Evolutionary conservation across 2,113 vertebrate genomes (phyloP).

Genomic region (Danionella cerebrum): DNA sequence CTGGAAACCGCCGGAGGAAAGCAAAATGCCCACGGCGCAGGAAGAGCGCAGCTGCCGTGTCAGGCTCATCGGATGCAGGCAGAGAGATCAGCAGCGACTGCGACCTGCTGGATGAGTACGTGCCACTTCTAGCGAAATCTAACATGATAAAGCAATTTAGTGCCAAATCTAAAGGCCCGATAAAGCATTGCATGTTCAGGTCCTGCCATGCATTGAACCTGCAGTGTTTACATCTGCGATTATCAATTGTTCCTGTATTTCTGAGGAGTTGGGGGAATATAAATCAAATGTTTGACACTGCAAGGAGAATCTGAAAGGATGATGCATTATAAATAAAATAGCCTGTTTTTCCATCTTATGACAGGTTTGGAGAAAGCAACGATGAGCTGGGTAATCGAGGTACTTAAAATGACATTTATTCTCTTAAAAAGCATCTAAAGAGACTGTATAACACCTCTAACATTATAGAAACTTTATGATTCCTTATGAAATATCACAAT

Average conservation of each 20-base stretch:
- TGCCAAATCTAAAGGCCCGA: background rate
- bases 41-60: slow-evolving; percentile 44
- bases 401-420: slow-evolving; percentile 26
- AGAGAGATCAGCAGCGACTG: slow-evolving; percentile 46
- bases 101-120: slow-evolving; percentile 25
- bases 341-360: slow-evolving; percentile 12
- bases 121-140: background rate
- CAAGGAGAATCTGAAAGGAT: background rate
- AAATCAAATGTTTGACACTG: background rate
- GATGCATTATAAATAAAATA: background rate
- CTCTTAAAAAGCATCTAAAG: background rate
- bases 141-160: background rate
- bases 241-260: background rate
- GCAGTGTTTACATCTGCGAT: background rate
- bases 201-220: background rate
- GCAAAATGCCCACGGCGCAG: slow-evolving; percentile 57
- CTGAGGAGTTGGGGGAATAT: background rate
- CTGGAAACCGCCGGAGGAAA: slow-evolving; percentile 57
- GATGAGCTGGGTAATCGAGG: slow-evolving; percentile 51
- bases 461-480: too few species aligned
- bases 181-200: background rate
- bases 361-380: slow-evolving; percentile 49
- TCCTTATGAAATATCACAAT: background rate
- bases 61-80: slow-evolving; percentile 36
- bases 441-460: background rate